A percentile compares a stretch with the other conserved stretches of the same genome.
These are phyloP conservation scores for Myrmecophaga tridactyla DNA, from an alignment of 2,113 vertebrate species.

Conservation along the genomic window DNA sequence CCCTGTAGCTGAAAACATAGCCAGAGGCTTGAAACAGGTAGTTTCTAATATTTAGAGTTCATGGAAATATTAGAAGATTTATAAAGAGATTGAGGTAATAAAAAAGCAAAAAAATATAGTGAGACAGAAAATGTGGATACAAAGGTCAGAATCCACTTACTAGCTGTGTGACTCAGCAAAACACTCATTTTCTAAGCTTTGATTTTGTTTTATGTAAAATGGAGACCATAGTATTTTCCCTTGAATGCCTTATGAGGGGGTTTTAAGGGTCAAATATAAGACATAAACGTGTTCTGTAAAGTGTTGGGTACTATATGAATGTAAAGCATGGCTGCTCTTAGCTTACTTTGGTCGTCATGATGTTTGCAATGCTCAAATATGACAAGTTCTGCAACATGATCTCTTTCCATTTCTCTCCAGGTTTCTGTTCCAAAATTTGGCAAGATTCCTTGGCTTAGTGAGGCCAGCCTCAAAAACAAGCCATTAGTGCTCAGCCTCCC, in stretches of 20 bases:
- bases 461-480: conserved; percentile 63
- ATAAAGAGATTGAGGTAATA: background rate
- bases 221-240: background rate
- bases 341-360: background rate
- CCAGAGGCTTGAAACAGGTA: background rate
- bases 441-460: conserved; percentile 65
- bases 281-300: background rate
- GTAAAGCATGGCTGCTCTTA: background rate
- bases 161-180: background rate
- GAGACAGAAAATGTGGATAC: background rate
- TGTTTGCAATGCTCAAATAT: background rate
- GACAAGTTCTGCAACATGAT: background rate
- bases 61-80: background rate
- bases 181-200: background rate
- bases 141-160: background rate
- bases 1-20: background rate
- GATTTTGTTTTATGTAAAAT: background rate
- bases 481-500: conserved; percentile 68
- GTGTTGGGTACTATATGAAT: background rate
- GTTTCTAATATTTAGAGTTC: background rate
- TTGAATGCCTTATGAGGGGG: background rate
- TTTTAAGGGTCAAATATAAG: background rate
- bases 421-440: conserved; percentile 66
- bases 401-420: conserved; percentile 55
- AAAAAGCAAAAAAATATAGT: background rate